Base-by-base conservation (phyloP, 2,797 vertebrate species). In the Meriones psammophilus region DNA sequence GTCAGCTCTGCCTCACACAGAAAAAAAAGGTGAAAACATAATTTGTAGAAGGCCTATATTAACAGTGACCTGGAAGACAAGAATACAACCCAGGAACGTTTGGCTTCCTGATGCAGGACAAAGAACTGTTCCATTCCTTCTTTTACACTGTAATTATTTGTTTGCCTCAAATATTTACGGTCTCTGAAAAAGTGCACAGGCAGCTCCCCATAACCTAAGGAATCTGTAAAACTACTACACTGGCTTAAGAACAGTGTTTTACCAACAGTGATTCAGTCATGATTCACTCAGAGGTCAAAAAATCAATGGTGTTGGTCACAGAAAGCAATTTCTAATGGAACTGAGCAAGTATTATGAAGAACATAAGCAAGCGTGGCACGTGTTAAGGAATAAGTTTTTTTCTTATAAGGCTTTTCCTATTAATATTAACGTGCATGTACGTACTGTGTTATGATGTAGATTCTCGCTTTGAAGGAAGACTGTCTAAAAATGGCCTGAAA, bases 131-230 rank as follows among this genome's bases (percentile, higher is more conserved):
- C 90, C 39, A 86, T 73, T 80, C 36, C 42, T 95, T 88, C 89
- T 92, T 93, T 94, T 71, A 89, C 68, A 80, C 81, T 79, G 66
- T 74, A 88, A 73, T 89, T 90, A 88, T 30, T 77, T 92, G 74
- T 42, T 81, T 50, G 91, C 50, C 84, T 86, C 94, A 89, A 88
- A 80, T 77, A 89, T 60, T 79, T 91, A 83, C 26, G 62, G 20
- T 86, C 50, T 94, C 68, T 58, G 94, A 94, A 36, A 36, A 58
- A 8, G 3, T 66, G 18, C 15, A 30, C 42, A 87, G 76, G 73
- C 33, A 50, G 12, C 15, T 89, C 26, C 42, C 7, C 30, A 84
- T 50, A 95, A 90, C 26, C 76, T 60, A 85, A 91, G 64, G 20
- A 33, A 88, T 36, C 89, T 80, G 80, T 69, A 62, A 92, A 92